phyloP scores from a whole-genome alignment of 2,797 vertebrate genomes.

The Xenentodon cancila region DNA sequence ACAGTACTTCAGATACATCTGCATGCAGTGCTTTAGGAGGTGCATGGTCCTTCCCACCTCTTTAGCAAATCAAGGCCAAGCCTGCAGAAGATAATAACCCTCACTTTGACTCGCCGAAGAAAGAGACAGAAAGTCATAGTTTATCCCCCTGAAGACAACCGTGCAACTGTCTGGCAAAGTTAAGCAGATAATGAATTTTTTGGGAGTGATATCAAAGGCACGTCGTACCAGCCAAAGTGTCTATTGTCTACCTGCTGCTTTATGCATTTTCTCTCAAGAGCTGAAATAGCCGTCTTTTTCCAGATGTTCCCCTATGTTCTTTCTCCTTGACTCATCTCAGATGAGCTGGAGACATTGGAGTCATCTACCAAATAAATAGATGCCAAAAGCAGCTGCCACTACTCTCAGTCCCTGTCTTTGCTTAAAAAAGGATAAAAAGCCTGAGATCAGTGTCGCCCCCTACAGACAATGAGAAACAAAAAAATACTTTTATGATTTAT shows the following conservation, averaged over 20 bases:
- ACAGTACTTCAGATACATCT: constrained; percentile 18
- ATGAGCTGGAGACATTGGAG: constrained; percentile 65
- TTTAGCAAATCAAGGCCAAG: constrained; percentile 20
- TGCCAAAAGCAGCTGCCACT: constrained; percentile 57
- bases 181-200: constrained; percentile 67
- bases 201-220: constrained; percentile 68
- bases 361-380: constrained; percentile 47
- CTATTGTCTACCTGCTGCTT: constrained; percentile 80
- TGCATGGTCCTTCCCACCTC: constrained; percentile 1
- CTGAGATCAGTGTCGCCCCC: constrained; percentile 59
- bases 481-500: constrained; percentile 55
- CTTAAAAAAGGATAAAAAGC: constrained; percentile 44
- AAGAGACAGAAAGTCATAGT: constrained; percentile 42
- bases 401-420: constrained; percentile 48
- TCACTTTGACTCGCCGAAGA: constrained; percentile 34
- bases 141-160: constrained; percentile 49
- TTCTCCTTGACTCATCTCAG: constrained; percentile 62
- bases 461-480: constrained; percentile 56
- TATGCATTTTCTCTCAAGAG: constrained; percentile 74
- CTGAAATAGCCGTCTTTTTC: constrained; percentile 65
- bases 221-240: constrained; percentile 65
- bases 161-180: constrained; percentile 53
- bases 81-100: constrained; percentile 7
- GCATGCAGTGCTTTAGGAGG: constrained; percentile 19
- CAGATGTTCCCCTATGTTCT: constrained; percentile 75